Conservation (phyloP, 2,113 vertebrate species). For the Turnix velox region DNA sequence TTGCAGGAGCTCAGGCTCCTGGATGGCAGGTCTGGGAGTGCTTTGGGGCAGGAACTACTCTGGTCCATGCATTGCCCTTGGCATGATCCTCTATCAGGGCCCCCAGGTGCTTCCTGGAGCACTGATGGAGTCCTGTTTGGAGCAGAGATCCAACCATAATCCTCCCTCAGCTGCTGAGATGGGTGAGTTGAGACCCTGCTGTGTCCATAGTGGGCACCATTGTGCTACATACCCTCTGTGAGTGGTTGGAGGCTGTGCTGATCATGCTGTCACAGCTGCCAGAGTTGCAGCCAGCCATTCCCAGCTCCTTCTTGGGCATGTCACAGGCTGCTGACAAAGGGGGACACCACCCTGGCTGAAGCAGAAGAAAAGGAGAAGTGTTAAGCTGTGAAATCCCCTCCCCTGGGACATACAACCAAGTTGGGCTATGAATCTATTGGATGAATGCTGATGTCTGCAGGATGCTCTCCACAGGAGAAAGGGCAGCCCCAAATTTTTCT, state of each 20-base stretch:
- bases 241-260: constrained; percentile 76
- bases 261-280: constrained; percentile 84
- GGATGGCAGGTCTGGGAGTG: background rate
- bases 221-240: constrained; percentile 76
- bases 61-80: background rate
- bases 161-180: background rate
- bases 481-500: background rate
- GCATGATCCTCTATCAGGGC: background rate
- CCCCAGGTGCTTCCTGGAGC: background rate
- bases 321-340: background rate
- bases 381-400: background rate
- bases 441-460: background rate
- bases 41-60: background rate
- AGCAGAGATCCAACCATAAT: background rate
- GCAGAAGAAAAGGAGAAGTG: background rate
- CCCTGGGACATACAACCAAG: rapidly evolving
- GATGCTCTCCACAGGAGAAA: background rate
- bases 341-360: background rate
- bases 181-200: background rate
- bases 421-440: background rate
- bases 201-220: background rate
- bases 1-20: background rate
- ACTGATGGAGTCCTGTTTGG: rapidly evolving
- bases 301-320: constrained; percentile 85
- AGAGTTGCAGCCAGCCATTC: constrained; percentile 68